Base-by-base conservation (phyloP, 2,113 vertebrate genomes). In the Vulpes ferrilata region DNA sequence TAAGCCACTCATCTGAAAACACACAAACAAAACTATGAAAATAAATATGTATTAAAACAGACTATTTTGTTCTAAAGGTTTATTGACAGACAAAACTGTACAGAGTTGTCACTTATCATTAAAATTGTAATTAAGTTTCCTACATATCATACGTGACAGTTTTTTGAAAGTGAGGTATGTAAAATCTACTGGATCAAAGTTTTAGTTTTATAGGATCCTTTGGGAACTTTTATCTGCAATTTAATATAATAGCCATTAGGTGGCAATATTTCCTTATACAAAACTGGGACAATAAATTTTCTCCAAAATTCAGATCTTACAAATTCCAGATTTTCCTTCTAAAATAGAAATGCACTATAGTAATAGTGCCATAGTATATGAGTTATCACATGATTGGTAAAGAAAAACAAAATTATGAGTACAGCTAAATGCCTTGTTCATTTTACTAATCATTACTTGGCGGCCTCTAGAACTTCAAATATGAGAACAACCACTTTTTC, bases 311-410 rank as follows among this genome's bases (percentile, higher is more conserved):
- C 27, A 91, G 7, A 32, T 23, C 51, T 11, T 30, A 71, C 16
- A 84, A 69, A 95, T 91, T 59, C 80, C 51, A 97, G 57, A 84
- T 89, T 64, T 90, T 57, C 53, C 92, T 51, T 83, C n/a, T 94
- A 85, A 94, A 96, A 62, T 0, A 95, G n/a, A 80, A 92, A 48
- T 69, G 4, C 20, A 35, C 69, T 91, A 65, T 90, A 88, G 92
- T 43, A 71, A 71, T 11, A 95, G 30, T 57, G 1, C 2, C 43
- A 60, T n/a, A 73, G 67, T 13, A 35, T 6, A 38, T 59, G 11
- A 51, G 35, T 30, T 60, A 53, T 2, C 12, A 76, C 92, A 59
- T 17, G 16, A 62, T 53, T 35, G 78, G 22, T 8, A 57, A 76
- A 82, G 67, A 55, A 64, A 90, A 79, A 88, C 8, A 55, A 69